Evolutionary conservation across 2,888 invertebrate species (phyloP), one percentile per base, ranked within the genome.

Genomic region (Liopterus haemorrhoidalis): DNA sequence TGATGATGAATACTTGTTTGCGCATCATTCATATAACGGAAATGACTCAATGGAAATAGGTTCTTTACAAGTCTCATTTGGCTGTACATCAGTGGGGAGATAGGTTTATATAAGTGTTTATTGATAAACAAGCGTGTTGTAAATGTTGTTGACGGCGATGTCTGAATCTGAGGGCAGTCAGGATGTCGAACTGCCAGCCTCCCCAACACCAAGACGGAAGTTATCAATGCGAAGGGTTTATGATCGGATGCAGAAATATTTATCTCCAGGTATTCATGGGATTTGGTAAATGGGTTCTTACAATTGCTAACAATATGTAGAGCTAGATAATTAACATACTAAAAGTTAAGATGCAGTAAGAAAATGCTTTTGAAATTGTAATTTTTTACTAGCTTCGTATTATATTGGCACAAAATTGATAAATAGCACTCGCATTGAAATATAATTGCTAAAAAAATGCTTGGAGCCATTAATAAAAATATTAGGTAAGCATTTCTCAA

Each of bases 101-200:
- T n/a, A n/a, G n/a, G n/a, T n/a, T 22, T 22, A 6, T 22, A 22
- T 22, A 22, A 22, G 8, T 22, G 5, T 22, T 8, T 22, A 22
- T 6, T 6, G 8, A 22, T 6, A 22, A 22, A 8, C 8, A 8
- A 22, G 22, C 8, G 22, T 22, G 6, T 5, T 22, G 22, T 22
- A 39, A 20, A 52, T 53, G 51, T 46, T 53, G 38, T 33, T 49
- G 25, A 49, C 48, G 5, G 36, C 46, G 45, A 19, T 44, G 28
- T 28, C 44, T 27, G 35, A 21, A 12, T 30, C 22, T 18, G 31
- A 44, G 21, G 46, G 49, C 35, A 48, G 31, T 18, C 46, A 36
- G 33, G 32, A 42, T 27, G 27, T 43, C 39, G 46, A 43, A 32
- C 22, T 45, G 31, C 74, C 77, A 41, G 79, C 85, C 61, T 69